phyloP scores from a whole-genome alignment of 2,113 vertebrate genomes.

The Natator depressus region DNA sequence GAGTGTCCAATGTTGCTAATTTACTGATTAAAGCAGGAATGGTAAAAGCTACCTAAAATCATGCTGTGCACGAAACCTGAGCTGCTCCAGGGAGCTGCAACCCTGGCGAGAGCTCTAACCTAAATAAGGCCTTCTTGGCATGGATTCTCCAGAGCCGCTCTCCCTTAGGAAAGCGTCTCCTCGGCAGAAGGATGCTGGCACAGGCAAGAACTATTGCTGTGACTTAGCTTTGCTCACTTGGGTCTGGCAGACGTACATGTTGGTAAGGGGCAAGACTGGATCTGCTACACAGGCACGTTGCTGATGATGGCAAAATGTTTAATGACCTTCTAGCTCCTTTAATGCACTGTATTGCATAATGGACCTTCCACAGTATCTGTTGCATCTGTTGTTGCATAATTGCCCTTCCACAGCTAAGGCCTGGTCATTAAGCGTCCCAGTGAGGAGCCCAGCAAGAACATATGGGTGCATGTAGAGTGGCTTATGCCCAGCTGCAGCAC shows the following conservation, averaged over 20 bases:
- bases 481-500: not conserved
- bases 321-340: not conserved
- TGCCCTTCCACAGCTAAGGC: not conserved
- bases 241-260: not conserved
- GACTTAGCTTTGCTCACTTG: not conserved
- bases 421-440: not conserved
- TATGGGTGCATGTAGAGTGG: not conserved
- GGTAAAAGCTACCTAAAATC: not conserved
- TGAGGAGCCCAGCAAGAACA: not conserved
- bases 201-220: not conserved
- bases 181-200: rapidly evolving
- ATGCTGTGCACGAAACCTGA: not conserved
- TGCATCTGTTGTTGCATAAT: not conserved
- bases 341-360: not conserved
- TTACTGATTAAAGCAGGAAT: not conserved
- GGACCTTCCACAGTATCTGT: not conserved
- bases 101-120: not conserved
- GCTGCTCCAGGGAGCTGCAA: not conserved
- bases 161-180: not conserved
- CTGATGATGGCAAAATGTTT: not conserved
- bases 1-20: rapidly evolving
- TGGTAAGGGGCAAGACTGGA: not conserved
- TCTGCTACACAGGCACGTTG: not conserved
- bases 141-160: not conserved
- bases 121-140: not conserved